Evolutionary conservation across 1,140 invertebrate species (phyloP).

Genomic region (Penaeus indicus): DNA sequence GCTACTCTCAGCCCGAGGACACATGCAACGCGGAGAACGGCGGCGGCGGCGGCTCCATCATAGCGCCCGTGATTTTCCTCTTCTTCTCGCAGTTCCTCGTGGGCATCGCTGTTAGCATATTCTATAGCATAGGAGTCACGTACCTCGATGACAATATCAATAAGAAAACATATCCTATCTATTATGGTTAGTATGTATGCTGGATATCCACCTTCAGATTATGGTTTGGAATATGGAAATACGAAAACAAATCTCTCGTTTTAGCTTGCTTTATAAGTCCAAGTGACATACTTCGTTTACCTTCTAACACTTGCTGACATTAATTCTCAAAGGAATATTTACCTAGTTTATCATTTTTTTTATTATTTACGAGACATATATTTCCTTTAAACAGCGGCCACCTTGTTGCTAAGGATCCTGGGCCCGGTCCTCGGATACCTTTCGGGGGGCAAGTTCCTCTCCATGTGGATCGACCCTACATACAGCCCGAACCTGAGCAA

Average conservation of each 20-base stretch:
- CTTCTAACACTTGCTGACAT: too few species aligned
- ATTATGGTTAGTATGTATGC: conserved; percentile 11
- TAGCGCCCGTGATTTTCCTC: conserved; percentile 71
- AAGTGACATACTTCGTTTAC: too few species aligned
- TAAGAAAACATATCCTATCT: conserved; percentile 77
- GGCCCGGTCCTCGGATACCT: conserved; percentile 53
- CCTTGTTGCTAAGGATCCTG: conserved; percentile 48
- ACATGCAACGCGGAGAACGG: conserved; percentile 64
- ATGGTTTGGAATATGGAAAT: not conserved
- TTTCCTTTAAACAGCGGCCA: not conserved
- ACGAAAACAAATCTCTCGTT: too few species aligned
- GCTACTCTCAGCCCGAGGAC: conserved; percentile 16
- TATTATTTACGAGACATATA: not conserved
- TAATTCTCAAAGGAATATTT: too few species aligned
- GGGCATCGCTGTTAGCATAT: conserved; percentile 78
- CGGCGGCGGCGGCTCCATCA: not conserved
- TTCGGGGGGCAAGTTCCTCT: conserved; percentile 50
- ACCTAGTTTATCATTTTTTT: not conserved
- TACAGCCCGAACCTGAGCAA: conserved; percentile 57
- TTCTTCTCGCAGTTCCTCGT: conserved; percentile 79
- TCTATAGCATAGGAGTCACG: conserved; percentile 79
- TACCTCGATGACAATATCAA: conserved; percentile 71
- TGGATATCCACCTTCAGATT: not conserved
- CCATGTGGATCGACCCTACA: conserved; percentile 38
- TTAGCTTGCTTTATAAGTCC: too few species aligned